Conservation (phyloP, 1,140 invertebrate genomes). For the Zaprionus camerounensis region DNA sequence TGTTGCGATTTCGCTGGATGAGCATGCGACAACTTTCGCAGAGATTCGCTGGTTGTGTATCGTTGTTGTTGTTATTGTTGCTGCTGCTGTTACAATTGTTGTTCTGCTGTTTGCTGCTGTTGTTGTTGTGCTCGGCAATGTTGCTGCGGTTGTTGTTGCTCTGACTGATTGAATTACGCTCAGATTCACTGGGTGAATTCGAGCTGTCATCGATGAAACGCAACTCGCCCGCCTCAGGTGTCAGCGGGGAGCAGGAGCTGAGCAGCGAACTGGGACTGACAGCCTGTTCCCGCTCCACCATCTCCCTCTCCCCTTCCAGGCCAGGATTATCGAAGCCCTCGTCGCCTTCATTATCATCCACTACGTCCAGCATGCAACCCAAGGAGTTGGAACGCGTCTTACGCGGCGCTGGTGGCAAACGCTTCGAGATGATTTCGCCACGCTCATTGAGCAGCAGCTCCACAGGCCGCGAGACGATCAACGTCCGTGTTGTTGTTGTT, state of each 20-base stretch:
- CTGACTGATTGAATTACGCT: conserved; percentile 64
- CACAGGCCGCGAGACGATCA: conserved; percentile 71
- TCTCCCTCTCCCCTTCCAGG: conserved; percentile 39
- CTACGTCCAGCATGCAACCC: conserved; percentile 69
- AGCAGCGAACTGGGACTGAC: conserved; percentile 41
- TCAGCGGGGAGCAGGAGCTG: conserved; percentile 57
- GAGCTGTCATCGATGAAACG: conserved; percentile 81
- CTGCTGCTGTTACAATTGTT: conserved; percentile 25
- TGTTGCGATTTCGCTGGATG: conserved; percentile 72
- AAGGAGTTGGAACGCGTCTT: conserved; percentile 75
- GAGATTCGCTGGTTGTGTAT: conserved; percentile 57
- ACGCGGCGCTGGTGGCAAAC: conserved; percentile 49
- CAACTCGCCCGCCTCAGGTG: conserved; percentile 60
- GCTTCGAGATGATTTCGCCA: conserved; percentile 67
- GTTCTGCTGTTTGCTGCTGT: conserved; percentile 44
- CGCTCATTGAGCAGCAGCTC: conserved; percentile 72
- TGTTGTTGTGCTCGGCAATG: conserved; percentile 30
- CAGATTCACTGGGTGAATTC: conserved; percentile 75
- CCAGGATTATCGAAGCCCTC: conserved; percentile 42
- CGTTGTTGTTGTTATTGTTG: conserved; percentile 42
- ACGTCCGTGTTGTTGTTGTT: conserved; percentile 67
- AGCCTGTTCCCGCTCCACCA: background rate
- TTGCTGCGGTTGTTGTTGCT: conserved; percentile 29
- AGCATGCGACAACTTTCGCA: conserved; percentile 75
- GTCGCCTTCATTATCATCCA: conserved; percentile 5